Conservation (phyloP, 2,888 invertebrate species). For the Drosophila conformis region DNA sequence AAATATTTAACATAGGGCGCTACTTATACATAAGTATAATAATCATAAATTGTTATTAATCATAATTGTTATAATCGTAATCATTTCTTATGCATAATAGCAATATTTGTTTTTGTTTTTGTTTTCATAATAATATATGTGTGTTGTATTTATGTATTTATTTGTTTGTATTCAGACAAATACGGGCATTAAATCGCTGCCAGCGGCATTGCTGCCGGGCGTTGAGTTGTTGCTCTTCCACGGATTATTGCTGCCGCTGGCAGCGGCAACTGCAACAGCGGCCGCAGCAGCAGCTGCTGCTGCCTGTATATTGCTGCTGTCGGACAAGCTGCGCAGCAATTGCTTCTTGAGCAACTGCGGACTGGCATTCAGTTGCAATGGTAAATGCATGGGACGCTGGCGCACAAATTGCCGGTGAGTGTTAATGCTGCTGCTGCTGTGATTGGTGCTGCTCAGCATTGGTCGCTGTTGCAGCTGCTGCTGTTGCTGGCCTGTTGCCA, state of each 20-base stretch:
- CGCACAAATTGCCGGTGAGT: slow-evolving; percentile 48
- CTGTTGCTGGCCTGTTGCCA: slow-evolving; percentile 45
- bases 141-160: slow-evolving; percentile 7
- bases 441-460: slow-evolving; percentile 21
- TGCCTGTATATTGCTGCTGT: slow-evolving; percentile 70
- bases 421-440: slow-evolving; percentile 25
- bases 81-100: slow-evolving; percentile 24
- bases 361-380: slow-evolving; percentile 56
- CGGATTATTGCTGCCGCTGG: slow-evolving; percentile 52
- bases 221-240: slow-evolving; percentile 70
- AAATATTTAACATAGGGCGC: slow-evolving; percentile 51
- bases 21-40: slow-evolving; percentile 40
- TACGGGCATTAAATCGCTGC: slow-evolving; percentile 78
- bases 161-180: slow-evolving; percentile 62
- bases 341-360: slow-evolving; percentile 74
- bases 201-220: slow-evolving; percentile 59
- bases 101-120: slow-evolving; percentile 19
- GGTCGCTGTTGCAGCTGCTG: slow-evolving; percentile 25
- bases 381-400: slow-evolving; percentile 65
- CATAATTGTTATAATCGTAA: slow-evolving; percentile 26
- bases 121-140: slow-evolving; percentile 8
- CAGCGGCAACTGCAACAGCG: slow-evolving; percentile 25
- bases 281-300: slow-evolving; percentile 41
- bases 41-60: slow-evolving; percentile 23
- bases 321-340: slow-evolving; percentile 74